phyloP scores from a whole-genome alignment of 1,140 invertebrate genomes.

The Mya arenaria region DNA sequence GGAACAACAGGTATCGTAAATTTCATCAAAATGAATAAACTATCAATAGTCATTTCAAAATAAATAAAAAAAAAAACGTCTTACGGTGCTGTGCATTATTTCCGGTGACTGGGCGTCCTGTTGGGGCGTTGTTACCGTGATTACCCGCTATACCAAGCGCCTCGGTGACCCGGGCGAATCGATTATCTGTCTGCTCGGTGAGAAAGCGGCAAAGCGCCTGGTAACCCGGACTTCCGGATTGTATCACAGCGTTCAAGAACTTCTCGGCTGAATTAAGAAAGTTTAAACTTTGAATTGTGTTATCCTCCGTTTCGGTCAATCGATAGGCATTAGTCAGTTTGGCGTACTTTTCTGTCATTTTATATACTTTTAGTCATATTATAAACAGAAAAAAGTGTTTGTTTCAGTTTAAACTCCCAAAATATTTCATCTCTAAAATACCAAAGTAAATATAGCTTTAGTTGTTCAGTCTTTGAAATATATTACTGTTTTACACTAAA shows the following conservation, averaged over 20 bases:
- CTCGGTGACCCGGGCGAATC: constrained; percentile 24
- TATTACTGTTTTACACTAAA: neutral
- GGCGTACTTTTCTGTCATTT: neutral
- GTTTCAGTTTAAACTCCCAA: neutral
- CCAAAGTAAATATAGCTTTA: neutral
- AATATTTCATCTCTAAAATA: neutral
- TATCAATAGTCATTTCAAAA: neutral
- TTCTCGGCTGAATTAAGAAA: constrained; percentile 30
- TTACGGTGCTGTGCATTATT: constrained; percentile 7
- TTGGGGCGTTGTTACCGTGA: neutral
- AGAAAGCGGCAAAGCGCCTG: constrained; percentile 18
- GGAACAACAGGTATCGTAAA: too few species aligned
- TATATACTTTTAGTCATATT: neutral
- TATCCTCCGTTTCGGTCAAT: neutral
- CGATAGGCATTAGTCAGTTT: neutral
- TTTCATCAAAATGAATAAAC: too few species aligned
- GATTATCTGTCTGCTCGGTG: constrained; percentile 15
- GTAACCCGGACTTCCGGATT: constrained; percentile 18
- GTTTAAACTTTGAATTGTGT: neutral
- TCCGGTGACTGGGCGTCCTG: neutral
- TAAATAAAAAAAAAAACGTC: neutral
- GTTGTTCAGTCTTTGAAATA: too few species aligned
- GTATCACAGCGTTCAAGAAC: constrained; percentile 34
- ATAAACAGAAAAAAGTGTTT: neutral
- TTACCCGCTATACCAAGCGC: neutral